Evolutionary conservation across 2,888 invertebrate species (phyloP).

Genomic region (Hydraecia micacea): DNA sequence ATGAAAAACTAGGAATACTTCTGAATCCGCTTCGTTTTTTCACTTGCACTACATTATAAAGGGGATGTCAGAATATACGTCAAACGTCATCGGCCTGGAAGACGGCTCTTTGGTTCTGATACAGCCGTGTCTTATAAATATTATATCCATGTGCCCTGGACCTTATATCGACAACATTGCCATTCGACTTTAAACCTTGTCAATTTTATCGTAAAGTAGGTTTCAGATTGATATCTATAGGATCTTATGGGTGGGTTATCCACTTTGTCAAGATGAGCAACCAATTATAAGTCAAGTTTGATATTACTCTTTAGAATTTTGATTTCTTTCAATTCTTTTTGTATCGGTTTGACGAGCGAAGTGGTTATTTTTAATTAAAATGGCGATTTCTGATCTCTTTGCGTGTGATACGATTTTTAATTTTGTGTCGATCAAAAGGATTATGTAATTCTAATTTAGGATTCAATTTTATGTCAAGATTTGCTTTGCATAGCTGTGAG

Average conservation of each 20-base stretch:
- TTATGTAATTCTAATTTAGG: constrained; percentile 68
- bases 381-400: constrained; percentile 80
- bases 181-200: constrained; percentile 66
- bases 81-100: constrained; percentile 90
- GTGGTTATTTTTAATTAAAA: constrained; percentile 88
- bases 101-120: constrained; percentile 89
- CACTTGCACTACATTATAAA: constrained; percentile 68
- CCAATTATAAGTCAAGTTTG: constrained; percentile 89
- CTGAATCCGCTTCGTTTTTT: constrained; percentile 21
- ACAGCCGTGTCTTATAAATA: constrained; percentile 88
- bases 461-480: constrained; percentile 58
- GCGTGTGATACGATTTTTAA: constrained; percentile 78
- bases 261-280: constrained; percentile 79
- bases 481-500: constrained; percentile 25
- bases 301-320: constrained; percentile 87
- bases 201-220: accelerated
- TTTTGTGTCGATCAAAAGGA: constrained; percentile 85
- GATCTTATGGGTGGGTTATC: constrained; percentile 69
- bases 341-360: constrained; percentile 77
- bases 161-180: constrained; percentile 70
- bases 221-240: background rate
- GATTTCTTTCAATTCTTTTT: constrained; percentile 88
- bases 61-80: constrained; percentile 86
- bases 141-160: constrained; percentile 78
- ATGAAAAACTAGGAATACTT: background rate